Conservation (phyloP, 2,888 invertebrate species). For the Drosophila robusta region DNA sequence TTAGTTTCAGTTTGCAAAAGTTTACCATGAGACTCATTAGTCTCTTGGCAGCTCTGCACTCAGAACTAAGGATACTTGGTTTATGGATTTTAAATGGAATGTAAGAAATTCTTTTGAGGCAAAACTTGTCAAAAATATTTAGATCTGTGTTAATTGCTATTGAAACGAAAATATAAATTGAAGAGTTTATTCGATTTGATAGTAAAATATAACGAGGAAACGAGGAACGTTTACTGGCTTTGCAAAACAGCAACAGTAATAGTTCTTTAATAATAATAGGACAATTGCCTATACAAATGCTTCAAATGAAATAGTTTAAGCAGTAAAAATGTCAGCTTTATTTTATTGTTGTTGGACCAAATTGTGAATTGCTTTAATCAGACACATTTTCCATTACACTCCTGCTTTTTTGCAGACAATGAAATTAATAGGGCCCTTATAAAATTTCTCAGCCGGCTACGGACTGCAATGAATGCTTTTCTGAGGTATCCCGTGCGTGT, state of each 20-base stretch:
- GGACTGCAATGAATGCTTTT: neutral
- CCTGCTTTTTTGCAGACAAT: too few relatives aligned
- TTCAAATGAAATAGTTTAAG: too few relatives aligned
- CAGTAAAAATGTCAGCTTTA: too few relatives aligned
- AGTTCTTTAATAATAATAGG: too few relatives aligned
- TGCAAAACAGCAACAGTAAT: too few relatives aligned
- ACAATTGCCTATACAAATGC: too few relatives aligned
- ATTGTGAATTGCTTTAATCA: neutral
- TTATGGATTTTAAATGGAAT: neutral
- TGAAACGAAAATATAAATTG: neutral
- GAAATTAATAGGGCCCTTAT: too few relatives aligned
- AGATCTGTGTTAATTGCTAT: neutral
- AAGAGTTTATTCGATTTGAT: neutral
- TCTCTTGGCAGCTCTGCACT: conserved; percentile 27
- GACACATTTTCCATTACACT: neutral
- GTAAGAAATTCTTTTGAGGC: neutral
- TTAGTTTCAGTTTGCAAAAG: conserved; percentile 49
- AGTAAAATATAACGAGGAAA: neutral
- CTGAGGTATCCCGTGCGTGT: neutral
- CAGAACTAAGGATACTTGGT: neutral
- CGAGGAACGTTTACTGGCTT: too few relatives aligned
- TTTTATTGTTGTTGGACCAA: too few relatives aligned
- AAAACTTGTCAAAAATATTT: neutral
- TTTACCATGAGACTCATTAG: conserved; percentile 64
- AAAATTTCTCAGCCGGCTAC: neutral